A percentile compares a stretch with the other conserved stretches of the same genome.
phyloP scores from a whole-genome alignment of 2,888 invertebrate species.

The Saturnia japonica region DNA sequence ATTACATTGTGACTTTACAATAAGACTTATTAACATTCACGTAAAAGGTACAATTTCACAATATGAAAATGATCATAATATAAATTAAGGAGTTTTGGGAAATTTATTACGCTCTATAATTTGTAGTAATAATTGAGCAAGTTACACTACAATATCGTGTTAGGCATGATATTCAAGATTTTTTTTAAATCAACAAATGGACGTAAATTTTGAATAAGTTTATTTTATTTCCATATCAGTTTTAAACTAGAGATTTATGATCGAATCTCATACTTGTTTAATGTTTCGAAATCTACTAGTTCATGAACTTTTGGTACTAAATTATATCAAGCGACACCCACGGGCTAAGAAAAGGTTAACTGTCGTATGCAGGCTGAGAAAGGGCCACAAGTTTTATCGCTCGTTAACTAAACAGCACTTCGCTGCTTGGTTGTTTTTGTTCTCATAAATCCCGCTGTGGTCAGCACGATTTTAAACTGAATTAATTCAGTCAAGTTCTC shows the following conservation, averaged over 20 bases:
- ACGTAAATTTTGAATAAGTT: too few species aligned
- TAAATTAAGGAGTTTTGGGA: too few species aligned
- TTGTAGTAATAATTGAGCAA: too few species aligned
- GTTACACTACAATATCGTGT: too few species aligned
- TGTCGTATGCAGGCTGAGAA: background rate
- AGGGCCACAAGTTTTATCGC: constrained; percentile 19
- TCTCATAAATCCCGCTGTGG: background rate
- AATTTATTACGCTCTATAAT: too few species aligned
- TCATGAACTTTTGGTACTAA: background rate
- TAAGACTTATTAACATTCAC: too few species aligned
- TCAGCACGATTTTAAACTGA: background rate
- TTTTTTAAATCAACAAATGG: too few species aligned
- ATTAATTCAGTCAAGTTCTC: background rate
- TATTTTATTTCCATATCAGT: background rate
- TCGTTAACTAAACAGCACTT: constrained; percentile 15
- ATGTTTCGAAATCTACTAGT: background rate
- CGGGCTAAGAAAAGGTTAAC: constrained; percentile 12
- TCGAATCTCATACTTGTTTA: background rate
- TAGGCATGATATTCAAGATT: too few species aligned
- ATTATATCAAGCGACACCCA: constrained; percentile 1
- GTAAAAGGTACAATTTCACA: too few species aligned
- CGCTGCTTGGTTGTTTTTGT: constrained; percentile 7
- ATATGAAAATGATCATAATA: too few species aligned
- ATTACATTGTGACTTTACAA: too few species aligned
- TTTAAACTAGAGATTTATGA: background rate